Percentiles rank a stretch among this genome's conserved stretches.
These are phyloP conservation scores for Oligia strigilis DNA, from an alignment of 2,888 invertebrate genomes.

Conservation along the genomic window DNA sequence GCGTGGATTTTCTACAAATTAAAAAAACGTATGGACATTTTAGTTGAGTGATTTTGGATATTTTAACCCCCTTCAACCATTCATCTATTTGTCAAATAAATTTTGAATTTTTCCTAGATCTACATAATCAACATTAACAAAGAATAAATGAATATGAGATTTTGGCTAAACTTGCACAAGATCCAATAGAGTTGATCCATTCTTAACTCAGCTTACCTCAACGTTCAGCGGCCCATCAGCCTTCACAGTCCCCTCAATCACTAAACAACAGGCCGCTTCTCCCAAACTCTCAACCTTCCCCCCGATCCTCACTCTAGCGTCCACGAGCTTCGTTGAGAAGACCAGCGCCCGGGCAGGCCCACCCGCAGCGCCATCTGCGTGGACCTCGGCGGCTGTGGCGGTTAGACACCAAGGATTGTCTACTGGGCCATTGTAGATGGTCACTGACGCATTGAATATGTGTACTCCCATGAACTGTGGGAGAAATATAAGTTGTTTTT, in stretches of 20 bases:
- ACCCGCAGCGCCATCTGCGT: constrained; percentile 93
- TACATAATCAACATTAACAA: background rate
- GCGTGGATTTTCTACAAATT: constrained; percentile 91
- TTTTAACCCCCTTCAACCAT: too few relatives aligned
- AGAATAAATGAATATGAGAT: background rate
- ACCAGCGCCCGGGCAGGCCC: constrained; percentile 93
- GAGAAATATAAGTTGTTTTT: background rate
- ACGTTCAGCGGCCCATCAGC: constrained; percentile 96
- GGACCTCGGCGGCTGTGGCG: constrained; percentile 92
- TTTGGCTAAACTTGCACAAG: too few relatives aligned
- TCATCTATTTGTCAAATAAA: background rate
- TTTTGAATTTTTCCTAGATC: background rate
- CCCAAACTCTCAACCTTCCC: constrained; percentile 91
- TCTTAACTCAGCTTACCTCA: constrained; percentile 86
- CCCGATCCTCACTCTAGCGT: constrained; percentile 91
- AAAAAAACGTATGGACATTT: background rate
- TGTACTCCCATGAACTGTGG: constrained; percentile 96
- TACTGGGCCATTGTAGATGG: constrained; percentile 79
- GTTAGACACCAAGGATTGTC: constrained; percentile 93
- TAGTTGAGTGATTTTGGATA: too few relatives aligned
- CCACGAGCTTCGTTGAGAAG: constrained; percentile 93
- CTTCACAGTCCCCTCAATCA: constrained; percentile 94
- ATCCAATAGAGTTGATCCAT: too few relatives aligned
- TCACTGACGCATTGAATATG: constrained; percentile 93
- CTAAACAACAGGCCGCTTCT: constrained; percentile 93